Evolutionary conservation across 2,797 vertebrate species (phyloP).

Genomic region (Halcyon smyrnensis): DNA sequence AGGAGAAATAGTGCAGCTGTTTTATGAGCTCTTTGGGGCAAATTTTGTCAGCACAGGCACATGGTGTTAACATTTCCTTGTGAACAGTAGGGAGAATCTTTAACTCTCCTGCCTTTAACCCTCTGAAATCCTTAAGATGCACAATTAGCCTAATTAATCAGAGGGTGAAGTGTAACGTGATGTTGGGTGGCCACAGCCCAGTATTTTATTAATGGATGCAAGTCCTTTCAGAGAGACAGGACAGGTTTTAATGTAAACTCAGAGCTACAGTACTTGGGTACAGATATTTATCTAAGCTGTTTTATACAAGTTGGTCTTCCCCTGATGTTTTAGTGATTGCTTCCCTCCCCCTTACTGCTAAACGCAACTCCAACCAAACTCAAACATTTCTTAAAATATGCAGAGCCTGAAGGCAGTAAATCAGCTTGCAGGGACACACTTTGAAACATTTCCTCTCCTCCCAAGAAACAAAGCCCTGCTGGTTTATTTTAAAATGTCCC

Average conservation of each 20-base stretch:
- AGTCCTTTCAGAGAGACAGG: neutral
- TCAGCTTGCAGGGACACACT: slow-evolving; percentile 21
- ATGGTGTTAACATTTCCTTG: neutral
- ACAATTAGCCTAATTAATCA: neutral
- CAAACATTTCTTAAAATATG: slow-evolving; percentile 30
- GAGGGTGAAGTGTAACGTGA: neutral
- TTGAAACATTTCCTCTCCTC: slow-evolving; percentile 44
- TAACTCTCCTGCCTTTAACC: neutral
- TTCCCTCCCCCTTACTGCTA: neutral
- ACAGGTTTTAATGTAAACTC: neutral
- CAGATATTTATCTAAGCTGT: slow-evolving; percentile 44
- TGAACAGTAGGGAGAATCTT: neutral
- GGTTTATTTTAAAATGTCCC: slow-evolving; percentile 31
- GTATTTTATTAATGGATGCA: neutral
- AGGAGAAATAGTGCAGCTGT: neutral
- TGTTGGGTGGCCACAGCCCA: neutral
- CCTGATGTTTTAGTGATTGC: neutral
- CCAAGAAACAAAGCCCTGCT: slow-evolving; percentile 25
- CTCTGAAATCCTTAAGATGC: neutral
- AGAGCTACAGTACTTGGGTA: neutral
- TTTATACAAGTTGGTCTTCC: neutral
- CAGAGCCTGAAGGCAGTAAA: neutral
- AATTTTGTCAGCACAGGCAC: neutral
- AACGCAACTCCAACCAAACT: neutral
- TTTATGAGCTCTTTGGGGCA: neutral